Conservation (phyloP, 2,797 vertebrate species). For the Trachops cirrhosus region DNA sequence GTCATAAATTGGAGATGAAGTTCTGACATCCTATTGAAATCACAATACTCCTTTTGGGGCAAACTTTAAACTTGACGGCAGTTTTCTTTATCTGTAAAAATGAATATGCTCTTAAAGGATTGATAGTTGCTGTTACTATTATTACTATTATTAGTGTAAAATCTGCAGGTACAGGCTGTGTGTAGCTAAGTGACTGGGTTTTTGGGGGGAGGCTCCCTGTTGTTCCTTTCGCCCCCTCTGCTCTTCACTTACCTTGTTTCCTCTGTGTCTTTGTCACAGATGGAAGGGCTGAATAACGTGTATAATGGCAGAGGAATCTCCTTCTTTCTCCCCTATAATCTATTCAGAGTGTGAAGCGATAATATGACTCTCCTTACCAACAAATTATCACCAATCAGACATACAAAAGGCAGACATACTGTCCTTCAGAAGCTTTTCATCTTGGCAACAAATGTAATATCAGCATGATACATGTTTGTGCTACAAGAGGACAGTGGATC, state of each 20-base stretch:
- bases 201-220: neutral
- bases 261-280: neutral
- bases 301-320: neutral
- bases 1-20: slow-evolving; percentile 22
- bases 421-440: neutral
- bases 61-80: neutral
- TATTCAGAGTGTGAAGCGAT: neutral
- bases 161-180: neutral
- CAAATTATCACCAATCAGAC: neutral
- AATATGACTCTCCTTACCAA: neutral
- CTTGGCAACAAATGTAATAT: neutral
- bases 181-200: neutral
- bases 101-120: neutral
- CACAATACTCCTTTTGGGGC: neutral
- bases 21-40: neutral
- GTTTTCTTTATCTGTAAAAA: neutral
- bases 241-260: neutral
- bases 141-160: neutral
- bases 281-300: neutral
- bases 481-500: neutral
- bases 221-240: neutral
- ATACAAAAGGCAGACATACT: neutral
- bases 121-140: neutral
- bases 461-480: neutral
- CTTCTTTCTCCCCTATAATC: neutral